These are phyloP conservation scores for Falco naumanni DNA, from an alignment of 2,797 vertebrate species.

Conservation along the genomic window DNA sequence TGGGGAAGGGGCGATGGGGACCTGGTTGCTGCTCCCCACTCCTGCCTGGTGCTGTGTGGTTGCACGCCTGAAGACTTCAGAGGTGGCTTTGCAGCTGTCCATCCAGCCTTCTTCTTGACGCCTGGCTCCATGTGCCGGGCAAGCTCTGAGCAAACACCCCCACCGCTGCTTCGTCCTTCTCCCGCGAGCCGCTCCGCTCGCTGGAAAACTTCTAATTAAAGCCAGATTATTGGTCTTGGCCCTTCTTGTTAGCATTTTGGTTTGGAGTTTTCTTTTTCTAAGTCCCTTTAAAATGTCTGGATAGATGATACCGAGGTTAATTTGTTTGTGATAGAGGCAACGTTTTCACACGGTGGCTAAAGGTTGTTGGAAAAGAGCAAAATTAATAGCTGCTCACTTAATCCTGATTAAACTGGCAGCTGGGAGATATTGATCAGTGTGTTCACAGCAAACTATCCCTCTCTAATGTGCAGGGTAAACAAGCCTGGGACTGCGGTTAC, in stretches of 20 bases:
- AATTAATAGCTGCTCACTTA: conserved; percentile 55
- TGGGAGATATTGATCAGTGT: conserved; percentile 46
- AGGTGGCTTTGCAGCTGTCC: neutral
- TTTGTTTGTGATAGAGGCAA: conserved; percentile 42
- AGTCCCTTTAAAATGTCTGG: neutral
- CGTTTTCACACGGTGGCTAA: conserved; percentile 20
- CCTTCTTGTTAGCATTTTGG: neutral
- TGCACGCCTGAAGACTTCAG: neutral
- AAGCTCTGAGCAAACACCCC: neutral
- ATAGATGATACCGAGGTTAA: conserved; percentile 11
- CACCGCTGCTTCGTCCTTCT: rapidly evolving
- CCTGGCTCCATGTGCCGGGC: rapidly evolving
- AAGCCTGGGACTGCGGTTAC: neutral
- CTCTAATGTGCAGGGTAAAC: conserved; percentile 18
- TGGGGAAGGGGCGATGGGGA: neutral
- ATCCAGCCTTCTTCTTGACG: neutral
- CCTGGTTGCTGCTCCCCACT: neutral
- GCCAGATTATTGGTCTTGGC: conserved; percentile 44
- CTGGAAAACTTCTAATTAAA: conserved; percentile 45
- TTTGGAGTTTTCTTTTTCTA: neutral
- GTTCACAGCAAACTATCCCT: conserved; percentile 41
- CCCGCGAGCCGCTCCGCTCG: neutral
- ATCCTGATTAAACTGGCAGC: conserved; percentile 61
- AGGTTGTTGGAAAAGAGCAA: conserved; percentile 35
- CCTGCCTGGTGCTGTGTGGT: neutral